Base-by-base conservation (phyloP, 2,113 vertebrate genomes). In the Arenaria interpres region DNA sequence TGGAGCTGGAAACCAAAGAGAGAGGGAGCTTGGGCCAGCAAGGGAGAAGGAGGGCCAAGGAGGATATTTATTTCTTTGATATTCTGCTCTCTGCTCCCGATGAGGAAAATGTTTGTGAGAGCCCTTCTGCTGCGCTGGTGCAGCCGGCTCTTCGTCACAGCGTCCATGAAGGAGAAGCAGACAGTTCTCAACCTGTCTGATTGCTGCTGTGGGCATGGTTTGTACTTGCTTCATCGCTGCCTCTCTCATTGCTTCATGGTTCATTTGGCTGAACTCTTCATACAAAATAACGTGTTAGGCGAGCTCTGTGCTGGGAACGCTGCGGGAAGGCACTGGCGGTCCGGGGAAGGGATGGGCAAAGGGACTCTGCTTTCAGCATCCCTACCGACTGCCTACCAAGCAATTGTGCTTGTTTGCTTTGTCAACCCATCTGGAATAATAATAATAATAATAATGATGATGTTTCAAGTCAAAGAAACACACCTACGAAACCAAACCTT, bases 111-210 rank as follows among this genome's bases (percentile, higher is more conserved):
- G 8, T 86, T 51, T 4, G 19, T 10, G 14, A 75, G 74, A 93
- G 39, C 56, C 23, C 35, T 86, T 79, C 59, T 79, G 56, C n/a
- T 0, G 3, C 0, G 0, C 60, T 48, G 23, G 22, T 89, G 59
- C 62, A 89, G 43, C 41, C 1, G 3, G 16, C 27, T 50, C 87
- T 91, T 94, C 12, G 1, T 94, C 81, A 83, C 37, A 57, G 62
- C 4, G 0, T 85, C 88, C 15, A 8, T 24, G 82, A 85, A 83
- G 77, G 67, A 86, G 88, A 54, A 89, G 69, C 80, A 97, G 77
- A 18, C 91, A 96, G 48, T 91, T 97, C 93, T 76, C 77, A 96
- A 96, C 96, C 89, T 97, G 96, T 37, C 85, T 85, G 94, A 60
- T 69, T 90, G 87, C 73, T 83, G 87, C 87, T 94, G 51, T 89